Base-by-base conservation (phyloP, 2,113 vertebrate species). In the Eublepharis macularius region DNA sequence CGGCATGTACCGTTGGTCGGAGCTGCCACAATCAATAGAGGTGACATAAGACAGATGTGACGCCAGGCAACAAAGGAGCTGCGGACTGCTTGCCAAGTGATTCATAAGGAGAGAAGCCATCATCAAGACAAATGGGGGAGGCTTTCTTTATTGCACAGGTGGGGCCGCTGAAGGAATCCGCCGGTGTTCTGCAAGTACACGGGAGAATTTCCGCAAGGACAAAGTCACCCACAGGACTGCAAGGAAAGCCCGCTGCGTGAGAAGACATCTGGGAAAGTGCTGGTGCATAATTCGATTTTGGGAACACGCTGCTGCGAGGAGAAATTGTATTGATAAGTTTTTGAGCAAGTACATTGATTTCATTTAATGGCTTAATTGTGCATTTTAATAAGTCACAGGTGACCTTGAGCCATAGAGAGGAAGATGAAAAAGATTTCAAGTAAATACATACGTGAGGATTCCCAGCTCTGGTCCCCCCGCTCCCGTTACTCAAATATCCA, bases 41-140 rank as follows among this genome's bases (percentile, higher is more conserved):
- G 75, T 84, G 85, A 90, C 45, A 9, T n/a, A 91, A 88, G 80
- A 60, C 82, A 34, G 82, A 89, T 84, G 87, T 5, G 63, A 84
- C 86, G 72, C 74, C 29, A 54, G 4, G 57, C 39, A 78, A 74
- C 12, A 24, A 5, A 73, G 6, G 3, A 24, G 82, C 92, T 86
- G 26, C 3, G 26, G 78, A 92, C 74, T 45, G 12, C 19, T 74
- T 82, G 90, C 88, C 93, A 93, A 65, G 92, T 91, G 93, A 91
- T 91, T 92, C 84, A 87, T 87, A 87, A 92, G 90, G 88, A 91
- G 66, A 0, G 1, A 1, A 36, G 51, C 19, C 89, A 92, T 92
- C 92, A 90, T 45, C 63, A 70, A 89, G 76, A 91, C 89, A 80
- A 92, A 83, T 69, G 87, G 85, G 0, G 0, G 68, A 82, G 66